phyloP scores from a whole-genome alignment of 2,797 vertebrate genomes.

The Arctocebus calabarensis region DNA sequence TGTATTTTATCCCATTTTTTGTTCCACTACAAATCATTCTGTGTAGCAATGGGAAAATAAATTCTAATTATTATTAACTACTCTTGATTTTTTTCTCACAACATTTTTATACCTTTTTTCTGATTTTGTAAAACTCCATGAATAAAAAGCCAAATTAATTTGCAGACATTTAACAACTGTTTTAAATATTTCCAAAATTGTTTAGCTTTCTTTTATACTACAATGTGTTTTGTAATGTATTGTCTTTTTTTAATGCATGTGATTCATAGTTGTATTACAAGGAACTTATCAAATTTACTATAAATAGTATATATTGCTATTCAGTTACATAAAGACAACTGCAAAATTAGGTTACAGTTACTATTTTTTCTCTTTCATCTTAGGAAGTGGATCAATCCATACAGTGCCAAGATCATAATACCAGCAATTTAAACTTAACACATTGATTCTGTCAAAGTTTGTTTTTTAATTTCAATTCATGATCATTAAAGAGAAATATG shows the following conservation, averaged over 20 bases:
- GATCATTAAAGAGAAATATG: constrained; percentile 68
- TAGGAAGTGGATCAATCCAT: constrained; percentile 65
- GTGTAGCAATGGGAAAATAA: constrained; percentile 16
- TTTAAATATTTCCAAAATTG: constrained; percentile 77
- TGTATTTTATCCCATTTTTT: neutral
- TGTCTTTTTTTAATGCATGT: constrained; percentile 79
- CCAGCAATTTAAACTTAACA: constrained; percentile 73
- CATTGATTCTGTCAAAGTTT: constrained; percentile 22
- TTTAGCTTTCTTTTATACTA: constrained; percentile 74
- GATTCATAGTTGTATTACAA: constrained; percentile 82
- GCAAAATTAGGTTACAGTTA: constrained; percentile 81
- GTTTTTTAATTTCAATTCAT: constrained; percentile 70
- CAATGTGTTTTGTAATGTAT: constrained; percentile 71
- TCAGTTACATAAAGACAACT: constrained; percentile 69
- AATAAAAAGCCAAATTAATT: constrained; percentile 75
- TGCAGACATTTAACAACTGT: constrained; percentile 73
- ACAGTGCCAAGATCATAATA: constrained; percentile 60
- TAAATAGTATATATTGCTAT: constrained; percentile 72
- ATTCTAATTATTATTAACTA: neutral
- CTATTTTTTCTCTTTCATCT: constrained; percentile 71
- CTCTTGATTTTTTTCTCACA: neutral
- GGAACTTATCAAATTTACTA: constrained; percentile 78
- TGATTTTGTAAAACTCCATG: constrained; percentile 68
- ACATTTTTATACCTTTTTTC: neutral
- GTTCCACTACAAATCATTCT: neutral